Conservation (phyloP, 2,113 vertebrate species). For the Heliornis fulica region DNA sequence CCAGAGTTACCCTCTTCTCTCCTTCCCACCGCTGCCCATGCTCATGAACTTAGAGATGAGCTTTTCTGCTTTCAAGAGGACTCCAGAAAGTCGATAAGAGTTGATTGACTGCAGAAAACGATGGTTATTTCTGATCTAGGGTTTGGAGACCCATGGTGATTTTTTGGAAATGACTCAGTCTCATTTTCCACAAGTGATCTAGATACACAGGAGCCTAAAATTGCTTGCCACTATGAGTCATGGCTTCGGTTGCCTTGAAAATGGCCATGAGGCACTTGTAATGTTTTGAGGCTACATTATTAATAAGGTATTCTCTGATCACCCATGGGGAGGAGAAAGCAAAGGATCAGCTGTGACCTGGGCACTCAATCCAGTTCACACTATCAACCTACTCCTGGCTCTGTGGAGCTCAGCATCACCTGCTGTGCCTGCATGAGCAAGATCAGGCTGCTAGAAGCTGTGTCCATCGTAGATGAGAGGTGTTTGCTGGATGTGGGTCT, state of each 20-base stretch:
- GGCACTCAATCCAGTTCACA: neutral
- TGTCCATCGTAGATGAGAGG: fast-evolving
- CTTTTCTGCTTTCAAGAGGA: neutral
- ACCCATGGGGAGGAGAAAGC: neutral
- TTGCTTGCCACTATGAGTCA: neutral
- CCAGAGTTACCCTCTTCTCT: neutral
- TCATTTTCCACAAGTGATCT: neutral
- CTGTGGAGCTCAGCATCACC: neutral
- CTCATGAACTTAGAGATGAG: neutral
- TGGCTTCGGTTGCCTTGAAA: neutral
- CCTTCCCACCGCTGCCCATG: neutral
- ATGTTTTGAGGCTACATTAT: fast-evolving
- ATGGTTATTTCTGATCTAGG: neutral
- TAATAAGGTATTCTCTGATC: neutral
- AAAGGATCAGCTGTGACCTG: neutral
- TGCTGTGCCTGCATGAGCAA: neutral
- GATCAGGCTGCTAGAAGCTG: neutral
- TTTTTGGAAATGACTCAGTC: neutral
- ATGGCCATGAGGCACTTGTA: neutral
- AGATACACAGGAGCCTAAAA: neutral
- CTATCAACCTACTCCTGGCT: neutral
- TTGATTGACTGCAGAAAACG: neutral
- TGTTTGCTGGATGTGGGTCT: neutral
- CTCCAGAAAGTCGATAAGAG: neutral
- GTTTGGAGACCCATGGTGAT: neutral